Evolutionary conservation across 2,888 invertebrate genomes (phyloP).

Genomic region (Cryptosula pallasiana): DNA sequence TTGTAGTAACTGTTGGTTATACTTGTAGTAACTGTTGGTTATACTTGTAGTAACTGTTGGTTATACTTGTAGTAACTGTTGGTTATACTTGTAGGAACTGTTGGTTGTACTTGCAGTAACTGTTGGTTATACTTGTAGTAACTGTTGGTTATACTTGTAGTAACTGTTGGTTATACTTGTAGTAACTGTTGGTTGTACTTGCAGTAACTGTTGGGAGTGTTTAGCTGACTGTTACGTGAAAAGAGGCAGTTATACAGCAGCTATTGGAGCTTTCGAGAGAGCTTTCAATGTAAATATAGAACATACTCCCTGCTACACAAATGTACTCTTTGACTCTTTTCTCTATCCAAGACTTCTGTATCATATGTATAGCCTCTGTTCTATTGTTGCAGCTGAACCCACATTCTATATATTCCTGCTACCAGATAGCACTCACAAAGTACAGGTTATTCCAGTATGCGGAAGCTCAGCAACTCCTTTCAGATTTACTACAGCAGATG

Average conservation of each 20-base stretch:
- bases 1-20: no score
- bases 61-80: no score
- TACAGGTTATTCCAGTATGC: slow-evolving; percentile 64
- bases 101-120: no score
- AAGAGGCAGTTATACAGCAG: slow-evolving; percentile 83
- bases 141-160: no score
- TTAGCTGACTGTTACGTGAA: slow-evolving; percentile 82
- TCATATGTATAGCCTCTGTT: background rate
- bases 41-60: no score
- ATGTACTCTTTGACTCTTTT: background rate
- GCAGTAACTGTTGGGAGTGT: slow-evolving; percentile 72
- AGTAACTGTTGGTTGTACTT: slow-evolving; percentile 26
- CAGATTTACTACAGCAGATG: slow-evolving; percentile 59
- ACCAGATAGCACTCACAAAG: slow-evolving; percentile 50
- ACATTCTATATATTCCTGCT: slow-evolving; percentile 29
- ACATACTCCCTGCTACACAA: background rate
- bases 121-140: no score
- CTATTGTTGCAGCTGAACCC: slow-evolving; percentile 36
- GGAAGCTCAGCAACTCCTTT: slow-evolving; percentile 69
- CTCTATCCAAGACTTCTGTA: slow-evolving; percentile 1
- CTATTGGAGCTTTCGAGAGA: slow-evolving; percentile 78
- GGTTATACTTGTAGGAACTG: no score
- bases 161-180: no score
- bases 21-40: no score
- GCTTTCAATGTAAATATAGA: slow-evolving; percentile 67